Evolutionary conservation across 2,888 invertebrate genomes (phyloP).

Genomic region (Phania funesta): DNA sequence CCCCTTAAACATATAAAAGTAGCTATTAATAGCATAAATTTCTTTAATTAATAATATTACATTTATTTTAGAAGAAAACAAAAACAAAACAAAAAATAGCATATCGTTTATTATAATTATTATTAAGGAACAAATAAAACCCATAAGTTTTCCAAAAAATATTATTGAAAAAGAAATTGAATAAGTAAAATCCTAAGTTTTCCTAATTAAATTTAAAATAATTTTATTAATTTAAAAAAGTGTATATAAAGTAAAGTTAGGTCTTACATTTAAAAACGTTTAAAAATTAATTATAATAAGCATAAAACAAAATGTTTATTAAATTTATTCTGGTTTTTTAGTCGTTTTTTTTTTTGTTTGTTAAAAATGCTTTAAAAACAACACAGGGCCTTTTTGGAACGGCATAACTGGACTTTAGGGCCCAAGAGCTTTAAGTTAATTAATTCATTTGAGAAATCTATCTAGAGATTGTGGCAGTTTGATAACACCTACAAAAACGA

Average conservation of each 20-base stretch:
- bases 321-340: conserved; percentile 21
- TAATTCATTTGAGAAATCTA: no score
- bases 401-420: neutral
- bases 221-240: conserved; percentile 25
- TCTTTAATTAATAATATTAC: conserved; percentile 54
- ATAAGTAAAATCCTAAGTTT: conserved; percentile 61
- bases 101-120: conserved; percentile 59
- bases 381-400: neutral
- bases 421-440: no score
- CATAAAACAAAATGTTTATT: conserved; percentile 25
- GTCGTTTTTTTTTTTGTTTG: no score
- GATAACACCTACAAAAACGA: no score
- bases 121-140: conserved; percentile 17
- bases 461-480: no score
- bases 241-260: conserved; percentile 35
- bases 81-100: conserved; percentile 36
- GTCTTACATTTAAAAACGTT: conserved; percentile 13
- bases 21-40: conserved; percentile 67
- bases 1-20: conserved; percentile 53
- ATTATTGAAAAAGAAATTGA: conserved; percentile 48
- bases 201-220: conserved; percentile 52
- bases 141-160: conserved; percentile 59
- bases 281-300: no score
- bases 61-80: conserved; percentile 13
- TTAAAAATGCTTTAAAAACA: conserved; percentile 1